These are phyloP conservation scores for Selenia dentaria DNA, from an alignment of 2,888 invertebrate species.

Conservation along the genomic window DNA sequence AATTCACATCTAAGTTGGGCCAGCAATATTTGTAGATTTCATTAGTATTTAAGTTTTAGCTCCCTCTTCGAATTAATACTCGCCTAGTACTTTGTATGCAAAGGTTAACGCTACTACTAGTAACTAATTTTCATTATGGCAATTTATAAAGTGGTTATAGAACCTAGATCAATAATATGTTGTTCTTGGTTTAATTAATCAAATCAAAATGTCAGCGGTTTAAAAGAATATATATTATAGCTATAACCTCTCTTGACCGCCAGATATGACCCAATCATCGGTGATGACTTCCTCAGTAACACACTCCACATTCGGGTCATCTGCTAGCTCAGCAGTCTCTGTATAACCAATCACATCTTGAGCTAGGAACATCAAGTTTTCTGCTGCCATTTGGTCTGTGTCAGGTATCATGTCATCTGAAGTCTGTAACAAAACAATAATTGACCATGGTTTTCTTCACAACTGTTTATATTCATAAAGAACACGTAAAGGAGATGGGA, in stretches of 20 bases:
- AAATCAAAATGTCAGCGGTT: no score
- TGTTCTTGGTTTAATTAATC: no score
- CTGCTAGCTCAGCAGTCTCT: constrained; percentile 64
- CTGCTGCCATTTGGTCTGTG: constrained; percentile 86
- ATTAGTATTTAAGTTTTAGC: no score
- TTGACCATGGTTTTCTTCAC: not conserved
- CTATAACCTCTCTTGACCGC: constrained; percentile 90
- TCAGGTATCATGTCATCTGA: constrained; percentile 70
- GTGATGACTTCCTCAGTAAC: constrained; percentile 93
- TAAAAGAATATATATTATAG: no score
- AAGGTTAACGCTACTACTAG: no score
- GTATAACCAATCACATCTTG: constrained; percentile 81
- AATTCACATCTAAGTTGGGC: no score
- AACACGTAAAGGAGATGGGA: not conserved
- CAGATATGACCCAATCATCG: constrained; percentile 91
- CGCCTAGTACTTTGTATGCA: no score
- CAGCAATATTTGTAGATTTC: no score
- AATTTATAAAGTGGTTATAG: no score
- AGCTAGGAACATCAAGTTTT: constrained; percentile 86
- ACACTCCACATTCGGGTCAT: constrained; percentile 80
- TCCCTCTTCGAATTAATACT: no score
- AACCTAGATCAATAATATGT: no score
- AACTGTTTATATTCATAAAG: not conserved
- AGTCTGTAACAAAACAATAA: constrained; percentile 35
- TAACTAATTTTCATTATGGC: no score